These are phyloP conservation scores for Mormoops blainvillei DNA, from an alignment of 2,113 vertebrate species.

Conservation along the genomic window DNA sequence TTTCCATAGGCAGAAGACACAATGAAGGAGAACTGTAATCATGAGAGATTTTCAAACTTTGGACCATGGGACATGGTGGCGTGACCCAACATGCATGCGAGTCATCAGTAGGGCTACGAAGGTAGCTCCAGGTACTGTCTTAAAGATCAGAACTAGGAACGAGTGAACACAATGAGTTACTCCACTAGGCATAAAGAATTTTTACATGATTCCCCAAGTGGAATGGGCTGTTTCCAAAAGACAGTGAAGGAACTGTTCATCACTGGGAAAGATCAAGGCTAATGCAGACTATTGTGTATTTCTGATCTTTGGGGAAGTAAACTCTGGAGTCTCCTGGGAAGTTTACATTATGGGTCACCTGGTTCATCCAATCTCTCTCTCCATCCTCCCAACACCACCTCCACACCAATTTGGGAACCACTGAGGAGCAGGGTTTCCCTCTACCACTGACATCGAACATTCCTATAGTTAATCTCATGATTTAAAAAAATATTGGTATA, in stretches of 20 bases:
- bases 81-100: not conserved
- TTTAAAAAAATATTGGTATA: slow-evolving; percentile 1
- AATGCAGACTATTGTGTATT: not conserved
- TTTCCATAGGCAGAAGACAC: not conserved
- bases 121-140: not conserved
- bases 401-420: not conserved
- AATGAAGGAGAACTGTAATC: not conserved
- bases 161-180: not conserved
- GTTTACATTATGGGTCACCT: not conserved
- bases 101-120: not conserved
- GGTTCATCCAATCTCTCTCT: not conserved
- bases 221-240: not conserved
- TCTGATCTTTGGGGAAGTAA: not conserved
- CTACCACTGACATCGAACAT: not conserved
- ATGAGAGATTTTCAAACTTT: not conserved
- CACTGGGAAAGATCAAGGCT: not conserved
- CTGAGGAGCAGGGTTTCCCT: not conserved
- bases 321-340: not conserved
- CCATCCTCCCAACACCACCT: not conserved
- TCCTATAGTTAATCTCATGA: not conserved
- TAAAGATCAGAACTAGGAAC: not conserved
- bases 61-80: rapidly evolving
- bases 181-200: not conserved
- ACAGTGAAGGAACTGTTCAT: not conserved
- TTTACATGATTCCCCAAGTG: not conserved